phyloP scores from a whole-genome alignment of 1,140 invertebrate species.

The Papilio xuthus region DNA sequence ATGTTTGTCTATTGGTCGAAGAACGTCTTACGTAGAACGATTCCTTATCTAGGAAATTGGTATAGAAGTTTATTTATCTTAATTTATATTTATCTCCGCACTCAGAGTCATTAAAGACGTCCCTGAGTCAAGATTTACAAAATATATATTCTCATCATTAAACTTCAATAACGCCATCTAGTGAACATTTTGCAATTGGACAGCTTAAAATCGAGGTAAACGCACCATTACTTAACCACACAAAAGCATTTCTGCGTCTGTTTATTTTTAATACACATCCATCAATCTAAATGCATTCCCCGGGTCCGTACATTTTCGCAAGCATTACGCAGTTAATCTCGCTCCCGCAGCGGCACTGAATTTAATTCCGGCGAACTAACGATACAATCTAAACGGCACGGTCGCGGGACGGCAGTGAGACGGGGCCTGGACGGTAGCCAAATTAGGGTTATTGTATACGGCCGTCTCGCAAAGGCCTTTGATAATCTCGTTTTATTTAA shows the following conservation, averaged over 20 bases:
- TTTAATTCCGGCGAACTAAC: conserved; percentile 52
- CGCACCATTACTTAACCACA: not conserved
- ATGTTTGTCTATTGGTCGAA: conserved; percentile 4
- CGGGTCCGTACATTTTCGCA: conserved; percentile 32
- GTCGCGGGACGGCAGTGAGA: conserved; percentile 33
- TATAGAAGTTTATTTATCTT: not conserved
- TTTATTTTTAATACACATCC: conserved; percentile 28
- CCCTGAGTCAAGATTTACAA: not conserved
- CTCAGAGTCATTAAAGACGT: not conserved
- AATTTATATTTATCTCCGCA: not conserved
- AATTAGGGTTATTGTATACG: conserved; percentile 48
- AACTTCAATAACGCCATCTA: not conserved
- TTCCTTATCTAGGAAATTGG: not conserved
- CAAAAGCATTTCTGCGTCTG: conserved; percentile 8
- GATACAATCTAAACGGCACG: conserved; percentile 66
- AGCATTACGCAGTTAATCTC: conserved; percentile 54
- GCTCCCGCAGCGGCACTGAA: conserved; percentile 45
- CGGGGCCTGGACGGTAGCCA: conserved; percentile 49
- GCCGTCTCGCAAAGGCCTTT: conserved; percentile 35
- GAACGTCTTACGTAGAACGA: conserved; percentile 1
- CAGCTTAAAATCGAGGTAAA: not conserved
- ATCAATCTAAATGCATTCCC: conserved; percentile 30
- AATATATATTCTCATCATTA: not conserved
- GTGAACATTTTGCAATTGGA: not conserved
- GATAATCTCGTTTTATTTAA: conserved; percentile 36